phyloP scores from a whole-genome alignment of 2,113 vertebrate species.

The Sylvicapra grimmia region DNA sequence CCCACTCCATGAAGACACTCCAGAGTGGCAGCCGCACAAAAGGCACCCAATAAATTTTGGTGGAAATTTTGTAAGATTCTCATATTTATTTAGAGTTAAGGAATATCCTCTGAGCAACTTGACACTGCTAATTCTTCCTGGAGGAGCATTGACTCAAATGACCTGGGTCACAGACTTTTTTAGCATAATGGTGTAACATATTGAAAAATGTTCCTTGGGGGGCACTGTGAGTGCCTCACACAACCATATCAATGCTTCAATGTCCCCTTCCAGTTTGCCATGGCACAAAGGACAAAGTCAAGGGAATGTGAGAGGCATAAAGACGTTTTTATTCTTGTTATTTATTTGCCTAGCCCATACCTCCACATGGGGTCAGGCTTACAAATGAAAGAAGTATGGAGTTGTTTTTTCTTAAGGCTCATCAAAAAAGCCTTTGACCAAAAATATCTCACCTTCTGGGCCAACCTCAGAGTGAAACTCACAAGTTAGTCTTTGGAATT shows the following conservation, averaged over 20 bases:
- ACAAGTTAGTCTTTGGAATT: conserved; percentile 41
- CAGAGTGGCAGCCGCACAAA: background rate
- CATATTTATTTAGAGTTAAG: background rate
- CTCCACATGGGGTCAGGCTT: conserved; percentile 54
- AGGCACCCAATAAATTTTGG: background rate
- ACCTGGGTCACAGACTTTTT: background rate
- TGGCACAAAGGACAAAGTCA: conserved; percentile 63
- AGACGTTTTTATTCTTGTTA: conserved; percentile 67
- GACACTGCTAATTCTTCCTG: background rate
- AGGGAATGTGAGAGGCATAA: conserved; percentile 59
- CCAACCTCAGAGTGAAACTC: conserved; percentile 41
- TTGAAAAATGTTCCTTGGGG: conserved; percentile 35
- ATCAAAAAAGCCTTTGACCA: conserved; percentile 70
- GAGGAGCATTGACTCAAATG: background rate
- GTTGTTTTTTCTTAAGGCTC: conserved; percentile 59
- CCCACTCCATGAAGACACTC: background rate
- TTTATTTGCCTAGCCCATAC: conserved; percentile 65
- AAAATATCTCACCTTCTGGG: conserved; percentile 41
- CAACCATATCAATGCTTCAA: conserved; percentile 27
- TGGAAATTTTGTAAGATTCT: background rate
- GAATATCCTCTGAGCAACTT: background rate
- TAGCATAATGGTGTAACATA: background rate
- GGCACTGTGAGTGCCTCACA: background rate
- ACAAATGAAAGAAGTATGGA: conserved; percentile 63
- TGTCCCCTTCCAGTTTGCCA: conserved; percentile 31